These are phyloP conservation scores for Sthenelais limicola DNA, from an alignment of 2,888 invertebrate species.

Conservation along the genomic window DNA sequence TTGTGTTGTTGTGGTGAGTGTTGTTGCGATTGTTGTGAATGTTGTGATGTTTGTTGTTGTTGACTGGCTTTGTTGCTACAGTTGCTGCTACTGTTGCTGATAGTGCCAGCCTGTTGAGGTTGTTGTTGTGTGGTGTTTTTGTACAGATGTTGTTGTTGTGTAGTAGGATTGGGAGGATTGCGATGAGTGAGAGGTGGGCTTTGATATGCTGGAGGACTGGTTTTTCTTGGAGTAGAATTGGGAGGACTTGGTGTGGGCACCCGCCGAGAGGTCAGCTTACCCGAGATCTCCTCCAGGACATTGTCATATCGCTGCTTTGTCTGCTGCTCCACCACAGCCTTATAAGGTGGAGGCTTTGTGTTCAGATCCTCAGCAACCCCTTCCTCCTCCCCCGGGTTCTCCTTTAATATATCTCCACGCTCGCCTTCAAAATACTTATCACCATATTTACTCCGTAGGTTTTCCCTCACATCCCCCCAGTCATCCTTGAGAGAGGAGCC, in stretches of 20 bases:
- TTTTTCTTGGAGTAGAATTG: background rate
- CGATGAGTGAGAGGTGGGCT: constrained; percentile 11
- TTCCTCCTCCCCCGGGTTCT: background rate
- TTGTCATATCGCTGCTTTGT: constrained; percentile 31
- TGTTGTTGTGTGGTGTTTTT: background rate
- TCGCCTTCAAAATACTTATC: constrained; percentile 42
- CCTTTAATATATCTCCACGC: constrained; percentile 34
- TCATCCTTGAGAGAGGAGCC: constrained; percentile 24
- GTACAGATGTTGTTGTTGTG: background rate
- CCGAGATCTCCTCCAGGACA: constrained; percentile 31
- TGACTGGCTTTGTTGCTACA: no score
- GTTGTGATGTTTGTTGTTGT: no score
- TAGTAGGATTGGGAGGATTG: background rate
- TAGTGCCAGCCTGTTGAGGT: background rate
- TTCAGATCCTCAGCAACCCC: background rate
- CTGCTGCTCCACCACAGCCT: constrained; percentile 21
- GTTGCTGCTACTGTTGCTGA: background rate
- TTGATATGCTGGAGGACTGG: constrained; percentile 20
- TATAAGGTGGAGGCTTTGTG: constrained; percentile 1
- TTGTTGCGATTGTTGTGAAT: no score
- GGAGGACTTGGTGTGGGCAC: constrained; percentile 19
- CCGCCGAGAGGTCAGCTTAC: background rate
- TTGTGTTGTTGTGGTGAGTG: no score
- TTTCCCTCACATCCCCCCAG: constrained; percentile 40
- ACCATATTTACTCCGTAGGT: constrained; percentile 35